Conservation (phyloP, 2,797 vertebrate genomes). For the Cercopithecus neglectus region DNA sequence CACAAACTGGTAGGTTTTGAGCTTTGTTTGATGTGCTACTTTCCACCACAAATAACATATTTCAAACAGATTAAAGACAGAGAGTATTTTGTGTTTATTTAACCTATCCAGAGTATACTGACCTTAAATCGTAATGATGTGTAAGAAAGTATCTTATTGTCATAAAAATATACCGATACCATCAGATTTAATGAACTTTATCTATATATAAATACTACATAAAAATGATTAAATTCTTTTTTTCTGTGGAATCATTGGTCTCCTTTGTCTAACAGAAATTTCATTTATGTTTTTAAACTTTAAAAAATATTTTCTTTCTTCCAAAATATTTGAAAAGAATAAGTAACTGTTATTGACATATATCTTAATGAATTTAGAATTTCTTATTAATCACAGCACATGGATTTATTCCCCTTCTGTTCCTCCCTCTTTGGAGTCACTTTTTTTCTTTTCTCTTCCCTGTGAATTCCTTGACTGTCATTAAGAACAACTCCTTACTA, state of each 20-base stretch:
- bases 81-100: conserved; percentile 8
- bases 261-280: background rate
- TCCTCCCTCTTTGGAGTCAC: background rate
- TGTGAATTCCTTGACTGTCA: background rate
- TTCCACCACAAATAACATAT: conserved; percentile 34
- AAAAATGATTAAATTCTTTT: background rate
- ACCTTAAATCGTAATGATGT: background rate
- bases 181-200: background rate
- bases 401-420: background rate
- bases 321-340: background rate
- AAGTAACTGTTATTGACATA: background rate
- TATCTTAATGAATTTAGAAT: background rate
- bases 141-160: background rate
- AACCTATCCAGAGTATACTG: background rate
- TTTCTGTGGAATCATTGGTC: background rate
- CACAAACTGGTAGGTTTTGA: background rate
- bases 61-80: conserved; percentile 18
- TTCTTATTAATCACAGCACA: background rate
- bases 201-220: background rate
- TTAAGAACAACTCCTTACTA: background rate
- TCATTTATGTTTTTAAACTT: conserved; percentile 36
- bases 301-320: conserved; percentile 3
- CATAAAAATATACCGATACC: background rate
- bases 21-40: background rate
- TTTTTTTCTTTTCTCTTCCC: no score